Evolutionary conservation across 2,888 invertebrate genomes (phyloP), one percentile per base, ranked within the genome.

Genomic region (Ecliptopera silaceata): DNA sequence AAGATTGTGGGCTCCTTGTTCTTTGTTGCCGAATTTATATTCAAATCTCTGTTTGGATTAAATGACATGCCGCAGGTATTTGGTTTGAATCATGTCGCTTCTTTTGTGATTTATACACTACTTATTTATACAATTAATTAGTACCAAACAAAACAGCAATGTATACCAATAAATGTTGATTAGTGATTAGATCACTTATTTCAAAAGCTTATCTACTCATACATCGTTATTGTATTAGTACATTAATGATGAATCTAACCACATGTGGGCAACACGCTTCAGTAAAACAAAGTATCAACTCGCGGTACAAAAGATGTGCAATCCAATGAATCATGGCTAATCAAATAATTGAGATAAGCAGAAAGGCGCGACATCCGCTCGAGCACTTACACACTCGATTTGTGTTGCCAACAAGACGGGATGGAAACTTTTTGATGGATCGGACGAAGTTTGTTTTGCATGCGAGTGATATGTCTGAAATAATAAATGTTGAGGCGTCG

Each of bases 401-500:
- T 88, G 88, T 86, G 85, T 82, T 77, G 71, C 75, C 73, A 69
- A 70, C 67, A 72, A 65, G 63, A 70, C 71, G 68, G 76, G 71
- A 64, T 66, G 77, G 77, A 86, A 90, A 90, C 88, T 90, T 90
- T 88, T 86, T 91, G 90, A 91, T 91, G 89, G 91, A 90, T 91
- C 88, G 88, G 89, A 88, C 86, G 76, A 86, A 90, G 90, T 91
- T 90, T 91, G 90, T 89, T 91, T 91, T 91, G 91, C 91, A 91
- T 91, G 90, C 87, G 90, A 90, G 91, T 90, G 91, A 91, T 91
- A 91, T 88, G 90, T 91, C 90, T 91, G 88, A 89, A 91, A 90
- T 91, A 91, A 91, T 91, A 91, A 91, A 91, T 90, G 90, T 89
- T 90, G 88, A 89, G 89, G 91, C 90, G 89, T 87, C 89, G 88